Evolutionary conservation across 2,888 invertebrate species (phyloP), one percentile per base, ranked within the genome.

Genomic region (Caenorhabditis afra): DNA sequence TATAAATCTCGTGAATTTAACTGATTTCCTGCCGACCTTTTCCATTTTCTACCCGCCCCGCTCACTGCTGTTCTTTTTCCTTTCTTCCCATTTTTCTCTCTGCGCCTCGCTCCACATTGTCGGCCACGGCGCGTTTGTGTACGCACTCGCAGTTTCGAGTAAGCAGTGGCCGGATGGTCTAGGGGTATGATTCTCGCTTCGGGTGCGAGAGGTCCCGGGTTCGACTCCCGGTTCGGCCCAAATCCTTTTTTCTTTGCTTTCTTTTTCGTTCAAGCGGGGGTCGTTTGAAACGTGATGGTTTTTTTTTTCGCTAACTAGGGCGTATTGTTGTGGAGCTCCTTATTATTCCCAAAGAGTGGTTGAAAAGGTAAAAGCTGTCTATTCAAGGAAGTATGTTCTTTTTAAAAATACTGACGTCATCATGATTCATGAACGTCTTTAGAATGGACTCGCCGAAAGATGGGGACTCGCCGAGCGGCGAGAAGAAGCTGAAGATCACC

Each of bases 131-230:
- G 18, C n/a, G 1, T 35, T n/a, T 41, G 44, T 55, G 45, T 57
- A 22, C 18, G 7, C 47, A 62, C 22, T 47, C 39, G 37, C 44
- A 41, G 39, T 10, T 18, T 3, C 20, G 1, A 23, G 44, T 44
- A 11, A 37, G 5, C 66, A 58, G 66, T 16, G 85, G 85, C 85
- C 83, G 81, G 80, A 83, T 87, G 86, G 86, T 87, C 86, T 86
- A 87, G 86, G 65, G 86, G 87, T 87, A 87, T 87, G 89, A 89
- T 89, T 89, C 89, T 89, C 89, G 89, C 89, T 89, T 89, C 87
- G 89, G 89, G 88, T 89, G 89, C 88, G 89, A 89, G 89, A 89
- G 89, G 88, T 87, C 89, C 89, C 88, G 88, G 87, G 86, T 87
- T 88, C 88, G 85, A 88, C 47, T 86, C 86, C 86, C 86, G 86